Conservation (phyloP, 2,888 invertebrate species). For the Pandemis corylana region DNA sequence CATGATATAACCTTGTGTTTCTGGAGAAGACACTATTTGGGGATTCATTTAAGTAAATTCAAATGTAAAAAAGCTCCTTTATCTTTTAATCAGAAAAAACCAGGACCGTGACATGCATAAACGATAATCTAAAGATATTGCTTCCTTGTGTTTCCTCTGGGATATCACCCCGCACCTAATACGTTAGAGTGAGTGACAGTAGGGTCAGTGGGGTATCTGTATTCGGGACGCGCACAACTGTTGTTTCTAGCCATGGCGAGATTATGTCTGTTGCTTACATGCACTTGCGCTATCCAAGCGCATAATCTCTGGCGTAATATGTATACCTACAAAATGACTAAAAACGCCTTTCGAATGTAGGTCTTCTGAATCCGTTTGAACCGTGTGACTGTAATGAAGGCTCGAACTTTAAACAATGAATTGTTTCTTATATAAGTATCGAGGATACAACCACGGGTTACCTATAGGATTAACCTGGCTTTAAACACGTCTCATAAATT, state of each 20-base stretch:
- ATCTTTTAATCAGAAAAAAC: neutral
- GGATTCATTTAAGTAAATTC: no score
- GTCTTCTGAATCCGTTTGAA: no score
- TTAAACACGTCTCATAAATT: neutral
- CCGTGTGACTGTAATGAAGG: no score
- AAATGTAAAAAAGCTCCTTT: neutral
- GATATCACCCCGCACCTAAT: neutral
- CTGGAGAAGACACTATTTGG: no score
- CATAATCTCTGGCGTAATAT: no score
- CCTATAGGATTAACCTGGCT: neutral
- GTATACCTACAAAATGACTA: no score
- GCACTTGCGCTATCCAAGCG: neutral
- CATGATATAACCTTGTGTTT: no score
- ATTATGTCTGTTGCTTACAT: neutral
- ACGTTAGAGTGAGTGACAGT: neutral
- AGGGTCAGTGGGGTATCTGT: constrained; percentile 3
- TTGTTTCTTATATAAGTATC: no score
- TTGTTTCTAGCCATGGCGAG: neutral
- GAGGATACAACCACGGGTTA: no score
- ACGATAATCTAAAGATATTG: neutral
- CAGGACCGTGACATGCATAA: neutral
- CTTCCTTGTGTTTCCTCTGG: constrained; percentile 1
- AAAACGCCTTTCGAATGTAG: no score
- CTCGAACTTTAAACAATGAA: no score
- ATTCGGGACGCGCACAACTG: neutral